These are phyloP conservation scores for Lagopus muta DNA, from an alignment of 2,113 vertebrate species.

Conservation along the genomic window DNA sequence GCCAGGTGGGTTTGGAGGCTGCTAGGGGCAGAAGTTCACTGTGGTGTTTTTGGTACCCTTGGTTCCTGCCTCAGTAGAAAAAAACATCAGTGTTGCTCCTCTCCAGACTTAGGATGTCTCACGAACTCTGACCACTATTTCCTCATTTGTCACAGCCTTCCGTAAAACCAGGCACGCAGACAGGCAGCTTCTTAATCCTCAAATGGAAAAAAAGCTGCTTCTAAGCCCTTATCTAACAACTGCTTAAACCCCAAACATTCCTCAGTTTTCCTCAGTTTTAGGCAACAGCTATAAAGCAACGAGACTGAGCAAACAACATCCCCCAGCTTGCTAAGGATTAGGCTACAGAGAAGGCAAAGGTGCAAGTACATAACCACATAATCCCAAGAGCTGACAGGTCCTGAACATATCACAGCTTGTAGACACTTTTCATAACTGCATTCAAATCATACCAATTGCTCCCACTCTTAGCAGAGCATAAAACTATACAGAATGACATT, in stretches of 20 bases:
- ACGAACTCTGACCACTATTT: neutral
- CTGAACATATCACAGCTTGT: neutral
- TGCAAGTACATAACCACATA: neutral
- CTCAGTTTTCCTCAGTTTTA: neutral
- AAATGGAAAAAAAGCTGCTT: neutral
- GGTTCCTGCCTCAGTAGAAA: neutral
- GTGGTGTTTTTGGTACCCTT: neutral
- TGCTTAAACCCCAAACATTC: neutral
- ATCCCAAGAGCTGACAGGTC: neutral
- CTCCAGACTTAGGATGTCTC: neutral
- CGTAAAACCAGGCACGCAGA: neutral
- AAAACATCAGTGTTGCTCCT: neutral
- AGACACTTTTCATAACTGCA: neutral
- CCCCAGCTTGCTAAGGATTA: neutral
- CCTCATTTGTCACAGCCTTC: neutral
- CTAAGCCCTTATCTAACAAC: neutral
- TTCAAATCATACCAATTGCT: neutral
- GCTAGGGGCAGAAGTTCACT: neutral
- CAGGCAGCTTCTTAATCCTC: neutral
- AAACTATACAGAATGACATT: neutral
- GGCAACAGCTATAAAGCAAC: neutral
- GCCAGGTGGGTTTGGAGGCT: neutral
- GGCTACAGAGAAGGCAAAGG: neutral
- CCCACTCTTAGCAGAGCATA: neutral
- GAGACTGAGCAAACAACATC: neutral